phyloP scores from a whole-genome alignment of 2,113 vertebrate species.

The Hypanus sabinus region DNA sequence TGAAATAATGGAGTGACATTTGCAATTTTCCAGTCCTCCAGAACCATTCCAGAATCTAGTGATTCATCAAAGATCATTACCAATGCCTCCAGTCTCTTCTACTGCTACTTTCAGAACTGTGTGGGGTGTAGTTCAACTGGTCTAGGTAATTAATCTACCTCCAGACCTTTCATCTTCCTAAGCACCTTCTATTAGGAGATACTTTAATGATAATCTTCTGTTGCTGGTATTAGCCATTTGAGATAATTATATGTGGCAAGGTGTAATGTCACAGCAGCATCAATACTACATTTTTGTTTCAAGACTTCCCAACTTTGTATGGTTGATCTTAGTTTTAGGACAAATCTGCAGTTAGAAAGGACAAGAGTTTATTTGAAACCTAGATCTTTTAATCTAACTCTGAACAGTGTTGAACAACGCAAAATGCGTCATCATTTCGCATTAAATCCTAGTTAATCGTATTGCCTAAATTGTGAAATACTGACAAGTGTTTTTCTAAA shows the following conservation, averaged over 20 bases:
- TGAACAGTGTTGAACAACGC: neutral
- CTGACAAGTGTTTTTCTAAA: slow-evolving; percentile 39
- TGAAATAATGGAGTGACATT: too few relatives aligned
- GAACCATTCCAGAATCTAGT: too few relatives aligned
- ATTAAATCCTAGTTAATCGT: neutral
- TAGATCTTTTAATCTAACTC: neutral
- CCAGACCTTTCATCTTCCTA: too few relatives aligned
- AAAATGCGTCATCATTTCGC: too few relatives aligned
- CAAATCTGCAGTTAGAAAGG: neutral
- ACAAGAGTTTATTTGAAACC: neutral
- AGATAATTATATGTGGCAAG: slow-evolving; percentile 42
- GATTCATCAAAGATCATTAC: too few relatives aligned
- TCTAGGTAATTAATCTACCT: too few relatives aligned
- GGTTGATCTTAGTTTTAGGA: neutral
- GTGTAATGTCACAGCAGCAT: neutral
- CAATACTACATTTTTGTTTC: neutral
- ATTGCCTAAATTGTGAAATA: neutral
- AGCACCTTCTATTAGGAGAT: neutral
- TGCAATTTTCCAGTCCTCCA: too few relatives aligned
- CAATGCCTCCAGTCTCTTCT: too few relatives aligned
- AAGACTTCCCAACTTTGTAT: neutral
- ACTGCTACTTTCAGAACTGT: too few relatives aligned
- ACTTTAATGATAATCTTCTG: neutral
- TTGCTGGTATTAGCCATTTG: neutral
- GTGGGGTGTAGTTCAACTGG: too few relatives aligned